A percentile compares a stretch with the other conserved stretches of the same genome.
These are phyloP conservation scores for Pseudopleuronectes americanus DNA, from an alignment of 2,797 vertebrate genomes.

Conservation along the genomic window DNA sequence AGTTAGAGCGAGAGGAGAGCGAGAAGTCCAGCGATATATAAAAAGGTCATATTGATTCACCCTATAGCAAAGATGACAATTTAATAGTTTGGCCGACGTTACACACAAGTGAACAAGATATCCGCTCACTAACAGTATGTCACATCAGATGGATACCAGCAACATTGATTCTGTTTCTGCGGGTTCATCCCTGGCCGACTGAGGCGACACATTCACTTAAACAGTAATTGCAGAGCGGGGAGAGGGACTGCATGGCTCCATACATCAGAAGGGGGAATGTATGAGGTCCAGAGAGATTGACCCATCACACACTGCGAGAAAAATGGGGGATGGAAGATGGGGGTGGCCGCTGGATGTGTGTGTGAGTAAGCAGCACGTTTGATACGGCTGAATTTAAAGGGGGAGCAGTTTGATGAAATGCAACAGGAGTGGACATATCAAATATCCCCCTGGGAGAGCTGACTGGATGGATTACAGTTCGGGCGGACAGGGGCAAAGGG, in stretches of 20 bases:
- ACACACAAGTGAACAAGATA: constrained; percentile 43
- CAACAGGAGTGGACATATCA: constrained; percentile 44
- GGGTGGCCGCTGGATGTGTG: constrained; percentile 30
- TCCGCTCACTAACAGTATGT: constrained; percentile 34
- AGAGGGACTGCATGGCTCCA: constrained; percentile 53
- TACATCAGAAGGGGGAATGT: constrained; percentile 69
- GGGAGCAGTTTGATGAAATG: constrained; percentile 25
- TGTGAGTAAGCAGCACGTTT: constrained; percentile 66
- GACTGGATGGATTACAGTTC: constrained; percentile 53
- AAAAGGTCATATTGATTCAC: constrained; percentile 42
- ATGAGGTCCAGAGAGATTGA: constrained; percentile 69
- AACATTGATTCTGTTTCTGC: constrained; percentile 64
- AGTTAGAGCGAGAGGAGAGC: constrained; percentile 8
- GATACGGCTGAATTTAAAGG: constrained; percentile 53
- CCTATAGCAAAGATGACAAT: constrained; percentile 38
- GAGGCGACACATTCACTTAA: constrained; percentile 71
- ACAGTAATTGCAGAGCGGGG: constrained; percentile 68
- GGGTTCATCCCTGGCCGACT: constrained; percentile 66
- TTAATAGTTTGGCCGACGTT: constrained; percentile 40
- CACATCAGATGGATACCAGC: constrained; percentile 37
- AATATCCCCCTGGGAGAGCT: constrained; percentile 31
- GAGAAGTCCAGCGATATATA: constrained; percentile 13
- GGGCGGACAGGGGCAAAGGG: constrained; percentile 24
- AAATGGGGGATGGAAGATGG: constrained; percentile 57
- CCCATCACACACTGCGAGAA: constrained; percentile 58